Percentiles rank a stretch among this genome's conserved stretches.
Evolutionary conservation across 2,797 vertebrate species (phyloP).

Genomic region (Varecia variegata): DNA sequence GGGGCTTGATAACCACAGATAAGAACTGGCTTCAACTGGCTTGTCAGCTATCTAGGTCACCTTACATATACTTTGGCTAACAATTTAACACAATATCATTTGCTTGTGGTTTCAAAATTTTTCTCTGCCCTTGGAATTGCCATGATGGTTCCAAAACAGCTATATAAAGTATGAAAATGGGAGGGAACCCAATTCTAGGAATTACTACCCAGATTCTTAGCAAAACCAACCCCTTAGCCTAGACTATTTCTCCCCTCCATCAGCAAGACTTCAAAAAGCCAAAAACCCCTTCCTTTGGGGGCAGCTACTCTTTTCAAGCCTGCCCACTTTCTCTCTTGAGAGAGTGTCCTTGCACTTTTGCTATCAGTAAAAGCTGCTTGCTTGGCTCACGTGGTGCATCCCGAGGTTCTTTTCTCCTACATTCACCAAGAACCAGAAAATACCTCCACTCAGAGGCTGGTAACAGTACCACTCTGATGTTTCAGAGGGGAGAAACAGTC

Average conservation of each 20-base stretch:
- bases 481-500: background rate
- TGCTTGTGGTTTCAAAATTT: background rate
- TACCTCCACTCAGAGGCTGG: background rate
- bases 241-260: background rate
- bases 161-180: background rate
- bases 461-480: background rate
- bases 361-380: background rate
- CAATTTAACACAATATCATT: no score
- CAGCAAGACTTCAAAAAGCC: background rate
- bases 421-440: background rate
- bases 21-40: background rate
- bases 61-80: background rate
- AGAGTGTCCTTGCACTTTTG: background rate
- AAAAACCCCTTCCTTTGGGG: background rate
- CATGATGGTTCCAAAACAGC: background rate
- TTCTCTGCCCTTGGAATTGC: background rate
- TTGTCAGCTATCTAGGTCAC: background rate
- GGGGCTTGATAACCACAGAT: background rate
- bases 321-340: background rate
- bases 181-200: background rate
- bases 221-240: background rate
- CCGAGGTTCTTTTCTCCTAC: background rate
- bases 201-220: background rate
- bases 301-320: background rate
- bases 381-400: background rate